Evolutionary conservation across 2,797 vertebrate species (phyloP).

Genomic region (Anisognathus igniventris): DNA sequence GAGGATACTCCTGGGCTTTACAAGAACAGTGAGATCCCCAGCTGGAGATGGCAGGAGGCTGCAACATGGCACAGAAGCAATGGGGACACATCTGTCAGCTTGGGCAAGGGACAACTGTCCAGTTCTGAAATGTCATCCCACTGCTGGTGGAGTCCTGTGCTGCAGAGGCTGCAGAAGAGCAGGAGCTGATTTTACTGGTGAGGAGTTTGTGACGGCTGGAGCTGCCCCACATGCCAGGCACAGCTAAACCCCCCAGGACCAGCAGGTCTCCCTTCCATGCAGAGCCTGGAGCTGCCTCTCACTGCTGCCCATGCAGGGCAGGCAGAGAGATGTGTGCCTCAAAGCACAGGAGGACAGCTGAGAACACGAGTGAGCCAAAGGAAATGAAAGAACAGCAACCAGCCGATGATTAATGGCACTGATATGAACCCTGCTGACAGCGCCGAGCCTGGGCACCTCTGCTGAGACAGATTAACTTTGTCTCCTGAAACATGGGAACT

Average conservation of each 20-base stretch:
- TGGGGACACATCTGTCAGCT: fast-evolving
- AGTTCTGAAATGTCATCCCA: background rate
- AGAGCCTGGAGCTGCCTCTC: background rate
- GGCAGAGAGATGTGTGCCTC: background rate
- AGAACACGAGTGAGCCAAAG: background rate
- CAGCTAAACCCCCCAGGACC: background rate
- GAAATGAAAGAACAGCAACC: background rate
- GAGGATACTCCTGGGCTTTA: background rate
- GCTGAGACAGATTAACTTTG: background rate
- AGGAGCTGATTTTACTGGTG: background rate
- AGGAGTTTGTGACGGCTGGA: background rate
- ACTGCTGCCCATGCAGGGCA: background rate
- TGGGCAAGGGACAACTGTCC: background rate
- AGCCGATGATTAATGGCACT: background rate
- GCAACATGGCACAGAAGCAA: fast-evolving
- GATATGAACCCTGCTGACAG: background rate
- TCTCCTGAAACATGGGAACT: background rate
- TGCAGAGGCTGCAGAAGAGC: background rate
- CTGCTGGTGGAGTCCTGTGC: fast-evolving
- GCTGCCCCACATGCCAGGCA: background rate
- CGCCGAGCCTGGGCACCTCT: background rate
- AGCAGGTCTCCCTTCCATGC: background rate
- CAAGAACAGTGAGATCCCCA: fast-evolving
- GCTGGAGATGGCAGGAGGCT: background rate
- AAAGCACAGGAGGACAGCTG: background rate